Conservation (phyloP, 1,140 invertebrate genomes). For the Samia ricini region DNA sequence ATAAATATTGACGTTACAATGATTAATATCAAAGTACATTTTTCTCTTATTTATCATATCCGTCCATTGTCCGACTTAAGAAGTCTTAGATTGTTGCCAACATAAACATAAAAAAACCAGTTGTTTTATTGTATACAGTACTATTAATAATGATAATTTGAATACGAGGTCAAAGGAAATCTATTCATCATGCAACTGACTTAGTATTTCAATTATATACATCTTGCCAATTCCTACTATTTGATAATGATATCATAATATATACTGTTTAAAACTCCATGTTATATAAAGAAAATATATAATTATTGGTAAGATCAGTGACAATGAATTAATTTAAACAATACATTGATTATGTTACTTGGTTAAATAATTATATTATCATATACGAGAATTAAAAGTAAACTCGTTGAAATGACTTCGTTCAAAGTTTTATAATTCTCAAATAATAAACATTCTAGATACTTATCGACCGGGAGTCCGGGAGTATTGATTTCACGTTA, state of each 20-base stretch:
- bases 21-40: constrained; percentile 36
- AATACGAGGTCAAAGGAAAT: constrained; percentile 30
- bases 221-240: constrained; percentile 11
- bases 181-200: constrained; percentile 14
- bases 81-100: constrained; percentile 13
- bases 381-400: too few relatives aligned
- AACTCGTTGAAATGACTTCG: too few relatives aligned
- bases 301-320: too few relatives aligned
- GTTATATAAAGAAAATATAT: too few relatives aligned
- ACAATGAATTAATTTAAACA: too few relatives aligned
- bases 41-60: constrained; percentile 63
- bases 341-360: too few relatives aligned
- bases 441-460: too few relatives aligned
- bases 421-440: too few relatives aligned
- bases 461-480: too few relatives aligned
- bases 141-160: constrained; percentile 30
- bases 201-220: constrained; percentile 8
- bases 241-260: background rate
- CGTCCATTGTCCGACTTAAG: constrained; percentile 50
- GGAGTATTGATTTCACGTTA: too few relatives aligned
- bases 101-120: constrained; percentile 23
- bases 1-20: constrained; percentile 29
- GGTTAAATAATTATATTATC: too few relatives aligned
- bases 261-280: too few relatives aligned
- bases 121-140: constrained; percentile 16